Evolutionary conservation across 2,797 vertebrate species (phyloP).

Genomic region (Potorous gilbertii): DNA sequence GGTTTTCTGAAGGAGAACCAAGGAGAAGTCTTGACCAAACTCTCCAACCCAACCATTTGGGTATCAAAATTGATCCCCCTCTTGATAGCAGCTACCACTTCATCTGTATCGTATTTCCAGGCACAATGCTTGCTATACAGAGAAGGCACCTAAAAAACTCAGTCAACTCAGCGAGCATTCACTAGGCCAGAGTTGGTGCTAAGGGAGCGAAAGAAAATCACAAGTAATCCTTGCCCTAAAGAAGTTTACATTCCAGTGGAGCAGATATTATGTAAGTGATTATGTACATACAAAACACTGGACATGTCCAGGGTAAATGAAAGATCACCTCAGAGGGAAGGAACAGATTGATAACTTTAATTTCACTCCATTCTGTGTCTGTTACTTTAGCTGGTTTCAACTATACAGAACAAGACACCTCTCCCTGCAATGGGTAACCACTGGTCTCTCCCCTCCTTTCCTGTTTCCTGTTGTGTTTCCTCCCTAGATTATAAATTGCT

Average conservation of each 20-base stretch:
- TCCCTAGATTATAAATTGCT: not conserved
- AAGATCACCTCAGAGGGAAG: not conserved
- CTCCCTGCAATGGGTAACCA: not conserved
- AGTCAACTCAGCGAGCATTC: not conserved
- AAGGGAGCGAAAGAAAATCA: not conserved
- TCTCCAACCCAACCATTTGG: not conserved
- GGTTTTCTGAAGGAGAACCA: constrained; percentile 39
- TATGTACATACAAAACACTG: not conserved
- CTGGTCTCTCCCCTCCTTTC: not conserved
- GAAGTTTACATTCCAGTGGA: not conserved
- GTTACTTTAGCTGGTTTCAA: not conserved
- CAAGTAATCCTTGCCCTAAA: not conserved
- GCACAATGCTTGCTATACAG: not conserved
- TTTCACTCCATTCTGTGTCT: not conserved
- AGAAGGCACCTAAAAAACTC: not conserved
- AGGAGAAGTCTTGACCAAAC: constrained; percentile 38
- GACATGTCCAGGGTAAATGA: not conserved
- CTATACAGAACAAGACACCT: not conserved
- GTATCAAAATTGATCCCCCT: not conserved
- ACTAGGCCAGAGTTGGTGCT: not conserved
- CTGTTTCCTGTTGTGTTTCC: not conserved
- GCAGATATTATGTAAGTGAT: not conserved
- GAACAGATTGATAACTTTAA: not conserved
- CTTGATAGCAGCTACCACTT: not conserved
- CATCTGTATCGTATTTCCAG: not conserved